phyloP scores from a whole-genome alignment of 2,888 invertebrate species.

The Agonopterix alstromeriana region DNA sequence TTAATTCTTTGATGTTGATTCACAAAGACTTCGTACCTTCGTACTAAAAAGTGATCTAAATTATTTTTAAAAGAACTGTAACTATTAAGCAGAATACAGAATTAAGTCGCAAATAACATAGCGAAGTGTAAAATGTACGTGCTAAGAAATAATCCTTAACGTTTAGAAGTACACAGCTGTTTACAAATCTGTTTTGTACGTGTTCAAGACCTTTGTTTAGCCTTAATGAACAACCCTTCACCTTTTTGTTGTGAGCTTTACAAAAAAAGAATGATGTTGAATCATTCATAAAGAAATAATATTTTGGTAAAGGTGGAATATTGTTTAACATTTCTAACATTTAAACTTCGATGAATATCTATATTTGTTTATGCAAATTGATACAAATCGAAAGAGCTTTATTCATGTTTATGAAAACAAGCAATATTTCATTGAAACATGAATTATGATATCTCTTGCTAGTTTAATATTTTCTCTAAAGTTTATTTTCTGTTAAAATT shows the following conservation, averaged over 20 bases:
- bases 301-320: too few relatives aligned
- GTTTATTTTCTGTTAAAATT: too few relatives aligned
- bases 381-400: too few relatives aligned
- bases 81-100: background rate
- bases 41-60: background rate
- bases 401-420: too few relatives aligned
- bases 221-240: conserved; percentile 52
- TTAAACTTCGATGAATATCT: too few relatives aligned
- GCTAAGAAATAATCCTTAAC: conserved; percentile 1
- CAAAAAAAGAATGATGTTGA: background rate
- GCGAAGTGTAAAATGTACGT: background rate
- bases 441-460: too few relatives aligned
- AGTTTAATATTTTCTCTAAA: too few relatives aligned
- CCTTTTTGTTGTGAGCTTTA: conserved; percentile 2
- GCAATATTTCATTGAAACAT: too few relatives aligned
- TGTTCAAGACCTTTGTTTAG: conserved; percentile 50
- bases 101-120: background rate
- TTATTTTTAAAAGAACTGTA: background rate
- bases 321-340: too few relatives aligned
- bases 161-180: conserved; percentile 17
- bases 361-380: too few relatives aligned
- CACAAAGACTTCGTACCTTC: background rate
- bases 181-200: conserved; percentile 53
- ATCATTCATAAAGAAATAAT: background rate
- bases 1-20: background rate